phyloP scores from a whole-genome alignment of 2,888 invertebrate species.

The Bellardia pandia region DNA sequence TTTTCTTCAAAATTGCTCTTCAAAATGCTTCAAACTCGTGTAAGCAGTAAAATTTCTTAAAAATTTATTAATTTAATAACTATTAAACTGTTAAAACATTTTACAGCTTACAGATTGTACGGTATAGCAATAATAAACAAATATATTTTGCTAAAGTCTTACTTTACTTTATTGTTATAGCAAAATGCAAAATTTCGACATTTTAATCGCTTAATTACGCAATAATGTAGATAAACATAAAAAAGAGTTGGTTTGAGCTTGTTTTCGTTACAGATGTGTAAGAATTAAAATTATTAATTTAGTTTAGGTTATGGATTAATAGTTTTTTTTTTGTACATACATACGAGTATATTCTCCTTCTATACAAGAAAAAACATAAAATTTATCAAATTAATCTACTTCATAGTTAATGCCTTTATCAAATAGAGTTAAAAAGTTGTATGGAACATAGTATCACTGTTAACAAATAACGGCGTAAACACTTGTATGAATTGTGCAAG shows the following conservation, averaged over 20 bases:
- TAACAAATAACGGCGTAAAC: constrained; percentile 39
- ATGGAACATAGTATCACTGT: background rate
- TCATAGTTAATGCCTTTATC: constrained; percentile 9
- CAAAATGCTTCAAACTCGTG: too few relatives aligned
- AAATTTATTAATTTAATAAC: too few relatives aligned
- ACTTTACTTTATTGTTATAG: background rate
- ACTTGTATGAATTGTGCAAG: constrained; percentile 28
- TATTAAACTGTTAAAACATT: too few relatives aligned
- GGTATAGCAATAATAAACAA: background rate
- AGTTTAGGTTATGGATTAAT: background rate
- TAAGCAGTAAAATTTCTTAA: too few relatives aligned
- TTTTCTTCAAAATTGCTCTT: too few relatives aligned
- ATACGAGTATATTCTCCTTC: too few relatives aligned
- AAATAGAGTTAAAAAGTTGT: background rate
- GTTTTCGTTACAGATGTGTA: background rate
- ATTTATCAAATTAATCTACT: background rate
- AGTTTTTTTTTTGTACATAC: background rate
- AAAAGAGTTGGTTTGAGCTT: background rate
- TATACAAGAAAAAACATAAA: background rate
- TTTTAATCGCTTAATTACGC: constrained; percentile 19
- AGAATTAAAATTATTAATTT: background rate
- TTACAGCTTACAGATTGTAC: background rate
- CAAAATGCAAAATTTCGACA: background rate
- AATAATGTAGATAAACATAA: background rate
- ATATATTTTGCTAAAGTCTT: background rate